Evolutionary conservation across 1,140 invertebrate genomes (phyloP).

Genomic region (Lepidotrigona ventralis): DNA sequence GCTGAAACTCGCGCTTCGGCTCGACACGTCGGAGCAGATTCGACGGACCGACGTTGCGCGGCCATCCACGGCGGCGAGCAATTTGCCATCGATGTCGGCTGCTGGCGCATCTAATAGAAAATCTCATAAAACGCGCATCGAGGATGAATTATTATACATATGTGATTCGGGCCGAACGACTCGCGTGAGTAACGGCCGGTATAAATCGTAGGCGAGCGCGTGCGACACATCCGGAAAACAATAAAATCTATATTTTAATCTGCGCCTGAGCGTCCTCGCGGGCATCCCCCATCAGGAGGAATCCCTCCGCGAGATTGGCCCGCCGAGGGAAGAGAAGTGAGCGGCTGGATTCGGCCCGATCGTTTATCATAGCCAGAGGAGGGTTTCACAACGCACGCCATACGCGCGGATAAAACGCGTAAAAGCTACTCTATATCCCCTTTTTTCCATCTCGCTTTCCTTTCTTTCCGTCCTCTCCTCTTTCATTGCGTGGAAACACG

Average conservation of each 20-base stretch:
- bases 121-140: constrained; percentile 72
- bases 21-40: constrained; percentile 46
- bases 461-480: neutral
- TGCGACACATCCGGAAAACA: constrained; percentile 71
- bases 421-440: constrained; percentile 7
- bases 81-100: constrained; percentile 57
- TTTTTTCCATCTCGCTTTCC: neutral
- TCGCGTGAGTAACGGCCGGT: constrained; percentile 69
- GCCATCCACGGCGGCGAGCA: constrained; percentile 30
- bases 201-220: constrained; percentile 71
- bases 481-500: no score
- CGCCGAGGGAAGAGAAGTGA: constrained; percentile 47
- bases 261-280: constrained; percentile 62
- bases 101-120: constrained; percentile 67
- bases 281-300: constrained; percentile 50
- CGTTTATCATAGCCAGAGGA: constrained; percentile 72
- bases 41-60: neutral
- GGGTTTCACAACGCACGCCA: constrained; percentile 43
- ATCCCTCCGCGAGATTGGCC: constrained; percentile 56
- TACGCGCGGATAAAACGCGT: constrained; percentile 36
- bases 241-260: constrained; percentile 80
- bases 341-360: constrained; percentile 41
- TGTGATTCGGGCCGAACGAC: constrained; percentile 59
- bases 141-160: constrained; percentile 74
- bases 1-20: constrained; percentile 16